These are phyloP conservation scores for Macrobrachium nipponense DNA, from an alignment of 1,140 invertebrate species.

Conservation along the genomic window DNA sequence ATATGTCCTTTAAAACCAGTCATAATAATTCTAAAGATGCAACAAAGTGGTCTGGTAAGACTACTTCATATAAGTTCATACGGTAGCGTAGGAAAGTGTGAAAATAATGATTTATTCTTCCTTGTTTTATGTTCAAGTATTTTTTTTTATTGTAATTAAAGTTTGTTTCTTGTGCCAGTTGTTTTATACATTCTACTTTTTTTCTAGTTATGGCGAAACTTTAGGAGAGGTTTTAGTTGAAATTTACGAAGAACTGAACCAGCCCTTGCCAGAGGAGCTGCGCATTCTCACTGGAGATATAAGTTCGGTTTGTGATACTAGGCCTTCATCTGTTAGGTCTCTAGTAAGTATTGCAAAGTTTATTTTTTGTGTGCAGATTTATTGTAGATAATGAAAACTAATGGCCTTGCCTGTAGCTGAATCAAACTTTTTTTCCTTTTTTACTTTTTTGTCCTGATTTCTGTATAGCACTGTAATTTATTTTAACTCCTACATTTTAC, in stretches of 20 bases:
- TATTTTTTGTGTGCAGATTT: neutral
- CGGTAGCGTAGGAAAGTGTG: too few relatives aligned
- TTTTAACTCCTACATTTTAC: too few relatives aligned
- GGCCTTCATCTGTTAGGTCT: slow-evolving; percentile 49
- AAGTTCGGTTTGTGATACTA: slow-evolving; percentile 15
- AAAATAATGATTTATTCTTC: too few relatives aligned
- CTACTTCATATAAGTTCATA: too few relatives aligned
- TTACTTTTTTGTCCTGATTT: neutral
- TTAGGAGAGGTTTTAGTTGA: slow-evolving; percentile 55
- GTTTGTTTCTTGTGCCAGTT: neutral
- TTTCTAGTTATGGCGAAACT: slow-evolving; percentile 46
- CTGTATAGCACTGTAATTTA: too few relatives aligned
- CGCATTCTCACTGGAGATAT: slow-evolving; percentile 30
- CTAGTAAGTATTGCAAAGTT: slow-evolving; percentile 32
- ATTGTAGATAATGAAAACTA: neutral
- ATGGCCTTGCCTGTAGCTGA: neutral
- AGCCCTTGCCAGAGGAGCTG: slow-evolving; percentile 42
- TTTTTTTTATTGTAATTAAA: too few relatives aligned
- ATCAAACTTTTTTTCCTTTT: neutral
- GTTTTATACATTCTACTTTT: neutral
- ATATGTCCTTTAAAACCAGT: too few relatives aligned
- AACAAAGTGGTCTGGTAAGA: too few relatives aligned
- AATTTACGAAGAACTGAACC: slow-evolving; percentile 59
- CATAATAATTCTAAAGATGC: too few relatives aligned
- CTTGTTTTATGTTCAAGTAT: too few relatives aligned